Evolutionary conservation across 2,113 vertebrate species (phyloP).

Genomic region (Melanostigma gelatinosum): DNA sequence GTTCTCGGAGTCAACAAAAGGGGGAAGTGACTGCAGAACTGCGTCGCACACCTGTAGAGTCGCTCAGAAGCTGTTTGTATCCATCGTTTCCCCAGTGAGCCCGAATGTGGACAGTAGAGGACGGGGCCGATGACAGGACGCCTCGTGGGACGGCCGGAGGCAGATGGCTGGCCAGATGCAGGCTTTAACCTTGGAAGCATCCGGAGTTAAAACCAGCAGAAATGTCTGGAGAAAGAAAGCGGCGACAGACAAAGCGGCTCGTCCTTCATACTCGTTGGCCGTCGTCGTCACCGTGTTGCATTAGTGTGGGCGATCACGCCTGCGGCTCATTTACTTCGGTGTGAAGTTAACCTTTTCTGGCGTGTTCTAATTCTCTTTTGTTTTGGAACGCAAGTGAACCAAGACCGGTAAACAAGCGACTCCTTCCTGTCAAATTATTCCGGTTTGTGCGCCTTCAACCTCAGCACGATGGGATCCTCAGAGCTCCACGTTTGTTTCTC

Average conservation of each 20-base stretch:
- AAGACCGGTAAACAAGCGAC: not conserved
- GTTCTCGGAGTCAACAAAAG: not conserved
- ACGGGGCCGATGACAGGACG: constrained; percentile 67
- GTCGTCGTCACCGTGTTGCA: not conserved
- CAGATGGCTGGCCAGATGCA: constrained; percentile 83
- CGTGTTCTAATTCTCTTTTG: constrained; percentile 8
- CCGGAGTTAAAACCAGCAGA: constrained; percentile 51
- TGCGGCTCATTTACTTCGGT: not conserved
- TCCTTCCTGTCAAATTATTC: not conserved
- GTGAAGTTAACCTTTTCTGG: not conserved
- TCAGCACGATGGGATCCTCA: not conserved
- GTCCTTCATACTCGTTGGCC: not conserved
- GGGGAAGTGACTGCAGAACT: not conserved
- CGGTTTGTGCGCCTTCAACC: not conserved
- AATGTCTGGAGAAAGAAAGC: constrained; percentile 34
- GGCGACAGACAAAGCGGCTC: not conserved
- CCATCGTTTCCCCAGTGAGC: constrained; percentile 31
- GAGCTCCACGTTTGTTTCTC: not conserved
- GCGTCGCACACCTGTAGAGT: constrained; percentile 23
- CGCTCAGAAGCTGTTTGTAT: constrained; percentile 7
- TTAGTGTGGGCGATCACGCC: not conserved
- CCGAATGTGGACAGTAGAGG: constrained; percentile 68
- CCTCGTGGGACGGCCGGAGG: constrained; percentile 66
- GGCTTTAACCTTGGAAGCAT: constrained; percentile 76
- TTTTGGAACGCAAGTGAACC: constrained; percentile 2